These are phyloP conservation scores for Drosophila helvetica DNA, from an alignment of 2,888 invertebrate genomes.

Conservation along the genomic window DNA sequence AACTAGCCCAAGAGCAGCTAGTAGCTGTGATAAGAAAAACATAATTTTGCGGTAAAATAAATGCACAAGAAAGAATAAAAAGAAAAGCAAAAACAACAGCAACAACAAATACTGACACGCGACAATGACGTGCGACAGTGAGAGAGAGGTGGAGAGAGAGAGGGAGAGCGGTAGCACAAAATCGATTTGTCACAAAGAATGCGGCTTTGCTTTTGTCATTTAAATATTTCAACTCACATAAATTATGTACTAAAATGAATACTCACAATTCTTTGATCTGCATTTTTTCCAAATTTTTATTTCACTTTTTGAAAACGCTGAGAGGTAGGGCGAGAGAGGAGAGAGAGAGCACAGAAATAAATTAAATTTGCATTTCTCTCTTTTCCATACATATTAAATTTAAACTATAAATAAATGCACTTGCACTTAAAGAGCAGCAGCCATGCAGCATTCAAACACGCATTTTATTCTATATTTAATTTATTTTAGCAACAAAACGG, in stretches of 20 bases:
- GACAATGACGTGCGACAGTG: constrained; percentile 7
- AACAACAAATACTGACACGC: constrained; percentile 24
- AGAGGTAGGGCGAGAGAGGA: constrained; percentile 29
- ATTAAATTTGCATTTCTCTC: constrained; percentile 12
- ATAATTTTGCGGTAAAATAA: constrained; percentile 32
- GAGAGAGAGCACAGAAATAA: constrained; percentile 42
- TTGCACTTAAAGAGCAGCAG: constrained; percentile 66
- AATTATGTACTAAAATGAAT: constrained; percentile 13
- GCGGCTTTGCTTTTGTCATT: constrained; percentile 45
- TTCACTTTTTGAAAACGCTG: constrained; percentile 42
- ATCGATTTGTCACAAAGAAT: constrained; percentile 72
- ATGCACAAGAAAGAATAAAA: constrained; percentile 28
- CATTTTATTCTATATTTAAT: constrained; percentile 28
- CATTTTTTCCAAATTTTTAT: constrained; percentile 68
- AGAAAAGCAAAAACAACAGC: constrained; percentile 16
- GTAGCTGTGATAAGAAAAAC: constrained; percentile 30
- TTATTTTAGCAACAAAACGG: constrained; percentile 1
- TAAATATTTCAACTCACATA: constrained; percentile 7
- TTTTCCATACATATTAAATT: constrained; percentile 19
- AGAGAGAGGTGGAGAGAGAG: constrained; percentile 2
- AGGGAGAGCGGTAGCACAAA: constrained; percentile 47
- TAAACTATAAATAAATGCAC: constrained; percentile 36
- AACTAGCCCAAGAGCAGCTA: constrained; percentile 14
- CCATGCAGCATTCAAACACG: constrained; percentile 65
- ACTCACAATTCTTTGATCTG: constrained; percentile 82